Base-by-base conservation (phyloP, 2,888 invertebrate species). In the Erebia epiphron region DNA sequence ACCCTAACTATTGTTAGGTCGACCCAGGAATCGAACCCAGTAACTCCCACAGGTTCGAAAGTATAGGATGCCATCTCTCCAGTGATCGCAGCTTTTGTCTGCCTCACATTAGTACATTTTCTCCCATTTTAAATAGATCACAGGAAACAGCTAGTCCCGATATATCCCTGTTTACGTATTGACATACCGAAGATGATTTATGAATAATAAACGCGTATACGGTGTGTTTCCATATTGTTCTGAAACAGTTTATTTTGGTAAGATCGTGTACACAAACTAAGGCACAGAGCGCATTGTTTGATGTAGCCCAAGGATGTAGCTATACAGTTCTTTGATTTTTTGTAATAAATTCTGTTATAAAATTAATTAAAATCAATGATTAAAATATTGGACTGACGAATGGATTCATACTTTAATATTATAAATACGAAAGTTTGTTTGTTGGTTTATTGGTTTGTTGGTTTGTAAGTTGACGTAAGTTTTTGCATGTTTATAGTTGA, bases 111-210 rank as follows among this genome's bases (percentile, higher is more conserved):
- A 35, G 43, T 43, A 50, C 50, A 35, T 26, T 61, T 43, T 69
- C 50, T 67, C 52, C 18, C n/a, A 73, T 64, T 57, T 68, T 68
- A 68, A 62, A 63, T 62, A 26, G 54, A 65, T 57, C 56, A 70
- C 65, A 74, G 75, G 74, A 76, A 75, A 56, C 71, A 57, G 62
- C 62, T 63, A 52, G 54, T 70, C 68, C 70, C 67, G 67, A 69
- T 68, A 67, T 72, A 75, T 68, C 68, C 69, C 16, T 75, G 78
- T 78, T 74, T 77, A 78, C 75, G 72, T 89, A 90, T 89, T 88
- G 89, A 89, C 91, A 83, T 84, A 80, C 73, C 73, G 75, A 86
- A 89, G 75, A 86, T 90, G 89, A 90, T 90, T 89, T 90, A 91
- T 87, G 86, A 82, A 85, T 83, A 84, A 85, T 86, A 86, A 87